Evolutionary conservation across 2,797 vertebrate genomes (phyloP), one percentile per base, ranked within the genome.

Genomic region (Macrochelys suwanniensis): DNA sequence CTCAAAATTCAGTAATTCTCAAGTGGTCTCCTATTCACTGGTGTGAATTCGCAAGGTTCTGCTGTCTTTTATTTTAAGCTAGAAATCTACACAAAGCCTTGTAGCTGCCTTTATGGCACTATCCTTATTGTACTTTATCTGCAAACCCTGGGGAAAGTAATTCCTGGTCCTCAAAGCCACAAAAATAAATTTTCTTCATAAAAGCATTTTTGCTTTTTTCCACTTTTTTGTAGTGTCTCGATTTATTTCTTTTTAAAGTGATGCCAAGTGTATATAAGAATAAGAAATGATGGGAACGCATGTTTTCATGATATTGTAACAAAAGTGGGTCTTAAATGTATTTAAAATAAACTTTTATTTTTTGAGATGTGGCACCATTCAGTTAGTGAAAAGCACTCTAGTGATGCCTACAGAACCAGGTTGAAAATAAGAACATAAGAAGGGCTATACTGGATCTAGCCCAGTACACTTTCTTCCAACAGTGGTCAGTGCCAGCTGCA

Each of bases 21-120:
- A 96, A 96, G 93, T 90, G 59, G 59, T 93, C 87, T 90, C 89
- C 96, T 88, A 80, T 96, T 97, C 94, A 96, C 95, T 94, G 91
- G 61, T 88, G 51, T 89, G 89, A 96, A 92, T 93, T 71, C 95
- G 71, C 80, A 94, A 94, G 76, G 94, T 91, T 51, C 37, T 88
- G 86, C 84, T 93, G 80, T 83, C 76, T 77, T 95, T 79, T 88
- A 59, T 95, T 96, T 93, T 90, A 82, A 94, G 79, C 51, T 96
- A 23, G 68, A 95, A 78, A 89, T 93, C 84, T 93, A 88, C 65
- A 33, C 82, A 88, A 83, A 82, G 87, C 42, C 31, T 45, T 94
- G 71, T 7, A 93, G 76, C 82, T 82, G 45, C 65, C 87, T 89
- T 82, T 95, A 88, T 95, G 88, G 54, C 89, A 82, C 84, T 84